phyloP scores from a whole-genome alignment of 1,140 invertebrate genomes.

The Gryon sp. region DNA sequence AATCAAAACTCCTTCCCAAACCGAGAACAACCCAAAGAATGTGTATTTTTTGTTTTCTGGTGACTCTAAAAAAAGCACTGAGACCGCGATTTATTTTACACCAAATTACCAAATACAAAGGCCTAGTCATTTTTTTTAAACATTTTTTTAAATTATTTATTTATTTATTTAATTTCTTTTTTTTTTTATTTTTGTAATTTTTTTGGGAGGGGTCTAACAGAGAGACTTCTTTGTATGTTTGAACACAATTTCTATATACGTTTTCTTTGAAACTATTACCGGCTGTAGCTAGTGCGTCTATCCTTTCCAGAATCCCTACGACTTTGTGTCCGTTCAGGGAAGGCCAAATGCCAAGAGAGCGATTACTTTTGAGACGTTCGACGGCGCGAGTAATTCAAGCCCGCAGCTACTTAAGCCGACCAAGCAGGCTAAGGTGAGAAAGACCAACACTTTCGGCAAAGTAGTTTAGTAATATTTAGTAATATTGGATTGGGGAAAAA shows the following conservation, averaged over 20 bases:
- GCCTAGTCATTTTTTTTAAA: constrained; percentile 69
- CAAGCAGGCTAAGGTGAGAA: constrained; percentile 77
- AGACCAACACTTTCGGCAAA: too few relatives aligned
- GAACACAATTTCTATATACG: constrained; percentile 48
- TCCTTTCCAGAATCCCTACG: constrained; percentile 80
- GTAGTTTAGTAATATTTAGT: too few relatives aligned
- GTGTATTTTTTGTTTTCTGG: too few relatives aligned
- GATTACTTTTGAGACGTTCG: constrained; percentile 77
- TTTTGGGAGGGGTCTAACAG: neutral
- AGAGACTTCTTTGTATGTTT: neutral
- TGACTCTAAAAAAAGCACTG: too few relatives aligned
- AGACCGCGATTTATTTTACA: too few relatives aligned
- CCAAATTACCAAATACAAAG: constrained; percentile 72
- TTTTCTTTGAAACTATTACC: constrained; percentile 71
- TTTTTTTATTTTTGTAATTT: constrained; percentile 3
- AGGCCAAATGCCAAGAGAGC: constrained; percentile 78
- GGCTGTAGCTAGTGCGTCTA: constrained; percentile 81
- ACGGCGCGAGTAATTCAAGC: constrained; percentile 72
- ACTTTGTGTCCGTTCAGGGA: constrained; percentile 76
- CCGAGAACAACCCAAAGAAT: constrained; percentile 75
- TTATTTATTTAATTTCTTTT: constrained; percentile 14
- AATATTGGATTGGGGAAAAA: too few relatives aligned
- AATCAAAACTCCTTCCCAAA: too few relatives aligned
- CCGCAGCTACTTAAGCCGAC: constrained; percentile 71
- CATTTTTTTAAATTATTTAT: constrained; percentile 16